Conservation (phyloP, 1,140 invertebrate genomes). For the Diabrotica undecimpunctata region DNA sequence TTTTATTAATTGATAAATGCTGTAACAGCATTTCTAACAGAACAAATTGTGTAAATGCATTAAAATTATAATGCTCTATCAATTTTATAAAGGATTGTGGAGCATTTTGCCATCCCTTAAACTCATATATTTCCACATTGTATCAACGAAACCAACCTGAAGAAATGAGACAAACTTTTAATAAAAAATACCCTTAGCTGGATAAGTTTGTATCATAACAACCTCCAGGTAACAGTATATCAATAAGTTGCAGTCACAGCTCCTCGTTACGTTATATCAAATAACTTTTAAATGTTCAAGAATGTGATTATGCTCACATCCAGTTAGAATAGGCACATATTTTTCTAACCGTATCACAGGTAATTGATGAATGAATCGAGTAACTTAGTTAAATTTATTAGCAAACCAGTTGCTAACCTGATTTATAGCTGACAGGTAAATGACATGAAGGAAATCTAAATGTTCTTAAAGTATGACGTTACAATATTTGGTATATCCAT, state of each 20-base stretch:
- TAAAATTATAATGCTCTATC: constrained; percentile 20
- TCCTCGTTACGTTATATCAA: constrained; percentile 21
- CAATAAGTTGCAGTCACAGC: constrained; percentile 32
- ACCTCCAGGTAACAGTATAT: not conserved
- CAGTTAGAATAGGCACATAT: constrained; percentile 38
- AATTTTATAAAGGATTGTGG: constrained; percentile 1
- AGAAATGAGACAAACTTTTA: not conserved
- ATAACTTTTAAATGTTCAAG: constrained; percentile 16
- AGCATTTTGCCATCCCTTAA: constrained; percentile 16
- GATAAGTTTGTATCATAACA: not conserved
- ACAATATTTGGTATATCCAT: too few species aligned
- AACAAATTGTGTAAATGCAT: constrained; percentile 23
- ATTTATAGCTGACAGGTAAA: too few species aligned
- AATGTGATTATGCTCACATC: constrained; percentile 32
- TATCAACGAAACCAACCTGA: not conserved
- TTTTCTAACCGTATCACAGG: constrained; percentile 42
- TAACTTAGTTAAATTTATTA: not conserved
- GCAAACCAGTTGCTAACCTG: too few species aligned
- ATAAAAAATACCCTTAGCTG: not conserved
- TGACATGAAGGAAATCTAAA: too few species aligned
- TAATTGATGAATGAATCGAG: constrained; percentile 15
- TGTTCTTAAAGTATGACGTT: too few species aligned
- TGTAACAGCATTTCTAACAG: constrained; percentile 18
- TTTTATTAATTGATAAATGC: constrained; percentile 20
- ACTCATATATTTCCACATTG: not conserved